Percentiles rank a stretch among this genome's conserved stretches.
Evolutionary conservation across 2,797 vertebrate genomes (phyloP).

Genomic region (Anniella stebbinsi): DNA sequence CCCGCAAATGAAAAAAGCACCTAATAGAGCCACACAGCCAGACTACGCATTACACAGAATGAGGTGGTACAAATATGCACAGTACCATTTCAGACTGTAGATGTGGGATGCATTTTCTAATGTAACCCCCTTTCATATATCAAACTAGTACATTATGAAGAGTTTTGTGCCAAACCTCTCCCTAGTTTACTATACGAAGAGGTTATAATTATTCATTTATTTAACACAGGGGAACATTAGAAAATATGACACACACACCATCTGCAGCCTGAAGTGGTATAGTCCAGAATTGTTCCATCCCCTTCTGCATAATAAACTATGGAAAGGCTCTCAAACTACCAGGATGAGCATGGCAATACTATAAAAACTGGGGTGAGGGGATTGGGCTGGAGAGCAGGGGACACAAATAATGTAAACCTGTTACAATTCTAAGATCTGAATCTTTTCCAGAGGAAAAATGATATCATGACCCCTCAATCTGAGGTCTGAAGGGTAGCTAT

Average conservation of each 20-base stretch:
- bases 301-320: not conserved
- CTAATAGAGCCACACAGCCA: not conserved
- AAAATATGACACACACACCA: too few relatives aligned
- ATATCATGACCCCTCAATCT: not conserved
- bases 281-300: not conserved
- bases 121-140: not conserved
- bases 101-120: not conserved
- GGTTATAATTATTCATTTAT: too few relatives aligned
- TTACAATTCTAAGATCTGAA: not conserved
- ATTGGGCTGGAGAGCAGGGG: rapidly evolving
- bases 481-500: too few relatives aligned
- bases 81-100: not conserved
- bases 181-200: not conserved
- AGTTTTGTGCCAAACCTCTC: not conserved
- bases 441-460: not conserved
- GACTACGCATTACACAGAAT: not conserved
- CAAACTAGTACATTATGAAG: not conserved
- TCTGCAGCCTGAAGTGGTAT: not conserved
- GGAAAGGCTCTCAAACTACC: not conserved
- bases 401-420: not conserved
- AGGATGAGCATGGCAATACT: not conserved
- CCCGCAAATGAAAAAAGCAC: not conserved
- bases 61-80: not conserved
- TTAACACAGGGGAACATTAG: too few relatives aligned
- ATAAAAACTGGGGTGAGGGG: too few relatives aligned